These are phyloP conservation scores for Lindbergichthys nudifrons DNA, from an alignment of 2,797 vertebrate species.

Conservation along the genomic window DNA sequence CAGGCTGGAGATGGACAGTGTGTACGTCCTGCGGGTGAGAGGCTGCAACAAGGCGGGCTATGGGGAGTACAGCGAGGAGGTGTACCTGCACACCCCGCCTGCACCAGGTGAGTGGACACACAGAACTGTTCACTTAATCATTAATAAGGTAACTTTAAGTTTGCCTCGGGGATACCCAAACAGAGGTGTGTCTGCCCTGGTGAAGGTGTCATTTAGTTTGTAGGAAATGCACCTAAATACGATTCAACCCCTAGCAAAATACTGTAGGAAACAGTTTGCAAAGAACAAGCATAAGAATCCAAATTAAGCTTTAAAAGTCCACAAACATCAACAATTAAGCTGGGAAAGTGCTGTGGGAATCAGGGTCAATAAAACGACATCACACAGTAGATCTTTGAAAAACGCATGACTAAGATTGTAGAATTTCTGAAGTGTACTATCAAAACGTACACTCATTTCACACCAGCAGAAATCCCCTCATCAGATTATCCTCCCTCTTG, in stretches of 20 bases:
- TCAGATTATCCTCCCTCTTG: not conserved
- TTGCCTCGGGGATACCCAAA: not conserved
- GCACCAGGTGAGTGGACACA: conserved; percentile 87
- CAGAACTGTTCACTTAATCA: not conserved
- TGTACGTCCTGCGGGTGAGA: conserved; percentile 93
- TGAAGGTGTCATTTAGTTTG: too few species aligned
- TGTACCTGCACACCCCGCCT: conserved; percentile 94
- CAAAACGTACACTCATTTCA: not conserved
- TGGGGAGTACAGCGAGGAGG: conserved; percentile 95
- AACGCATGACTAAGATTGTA: not conserved
- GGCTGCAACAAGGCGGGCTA: conserved; percentile 96
- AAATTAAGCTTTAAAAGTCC: too few species aligned
- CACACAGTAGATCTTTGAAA: not conserved
- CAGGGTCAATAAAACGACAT: not conserved
- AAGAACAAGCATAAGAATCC: too few species aligned
- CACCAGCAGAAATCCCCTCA: not conserved
- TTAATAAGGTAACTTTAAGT: not conserved
- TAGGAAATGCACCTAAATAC: too few species aligned
- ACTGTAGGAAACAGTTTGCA: too few species aligned
- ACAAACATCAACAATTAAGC: too few species aligned
- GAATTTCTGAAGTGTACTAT: not conserved
- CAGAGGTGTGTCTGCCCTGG: not conserved
- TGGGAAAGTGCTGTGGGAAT: not conserved
- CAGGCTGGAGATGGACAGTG: conserved; percentile 92
- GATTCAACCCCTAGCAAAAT: too few species aligned